Evolutionary conservation across 1,140 invertebrate genomes (phyloP).

Genomic region (Drosophila tsacasi): DNA sequence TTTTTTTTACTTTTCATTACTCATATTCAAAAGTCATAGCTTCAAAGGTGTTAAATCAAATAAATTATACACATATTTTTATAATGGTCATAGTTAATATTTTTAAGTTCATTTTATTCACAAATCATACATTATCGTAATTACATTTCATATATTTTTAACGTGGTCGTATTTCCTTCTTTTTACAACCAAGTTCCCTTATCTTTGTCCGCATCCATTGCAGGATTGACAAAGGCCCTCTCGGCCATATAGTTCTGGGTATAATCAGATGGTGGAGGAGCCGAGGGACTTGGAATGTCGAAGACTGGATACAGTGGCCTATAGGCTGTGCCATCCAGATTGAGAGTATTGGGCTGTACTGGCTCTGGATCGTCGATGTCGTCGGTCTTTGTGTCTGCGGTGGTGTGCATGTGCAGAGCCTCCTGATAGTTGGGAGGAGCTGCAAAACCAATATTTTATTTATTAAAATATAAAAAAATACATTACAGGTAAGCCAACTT

Average conservation of each 20-base stretch:
- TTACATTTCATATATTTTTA: neutral
- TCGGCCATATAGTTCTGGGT: constrained; percentile 39
- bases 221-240: constrained; percentile 39
- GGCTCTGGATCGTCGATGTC: constrained; percentile 27
- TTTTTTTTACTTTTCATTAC: neutral
- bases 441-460: constrained; percentile 2
- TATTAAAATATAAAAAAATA: neutral
- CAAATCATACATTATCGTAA: neutral
- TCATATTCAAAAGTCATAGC: too few species aligned
- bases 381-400: neutral
- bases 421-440: constrained; percentile 76
- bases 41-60: neutral
- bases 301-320: constrained; percentile 74
- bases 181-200: constrained; percentile 68
- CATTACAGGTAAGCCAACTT: constrained; percentile 5
- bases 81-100: neutral
- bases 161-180: neutral
- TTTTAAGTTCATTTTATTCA: neutral
- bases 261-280: constrained; percentile 31
- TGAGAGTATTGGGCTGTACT: constrained; percentile 43
- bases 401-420: constrained; percentile 62
- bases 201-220: constrained; percentile 35
- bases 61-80: neutral
- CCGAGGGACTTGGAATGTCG: constrained; percentile 68
- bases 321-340: constrained; percentile 60